Evolutionary conservation across 2,797 vertebrate genomes (phyloP).

Genomic region (Poeciliopsis gracilis): DNA sequence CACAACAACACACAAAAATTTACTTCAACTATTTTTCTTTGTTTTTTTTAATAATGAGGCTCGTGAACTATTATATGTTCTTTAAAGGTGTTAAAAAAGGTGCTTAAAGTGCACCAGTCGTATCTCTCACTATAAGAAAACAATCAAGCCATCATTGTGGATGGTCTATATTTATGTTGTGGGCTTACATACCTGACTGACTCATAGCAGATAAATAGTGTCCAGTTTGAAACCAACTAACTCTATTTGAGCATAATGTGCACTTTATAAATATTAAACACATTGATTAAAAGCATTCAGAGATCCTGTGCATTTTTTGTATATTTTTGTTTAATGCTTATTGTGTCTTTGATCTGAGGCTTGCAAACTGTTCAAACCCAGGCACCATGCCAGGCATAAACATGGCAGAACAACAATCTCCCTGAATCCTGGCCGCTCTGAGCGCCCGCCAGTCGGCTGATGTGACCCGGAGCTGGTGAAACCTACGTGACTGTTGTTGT

Average conservation of each 20-base stretch:
- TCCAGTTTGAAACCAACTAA: not conserved
- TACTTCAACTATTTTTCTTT: not conserved
- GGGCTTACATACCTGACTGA: not conserved
- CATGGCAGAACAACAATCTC: not conserved
- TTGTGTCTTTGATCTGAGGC: not conserved
- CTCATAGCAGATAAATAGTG: not conserved
- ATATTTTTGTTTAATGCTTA: not conserved
- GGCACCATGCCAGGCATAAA: not conserved
- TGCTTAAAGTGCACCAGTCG: not conserved
- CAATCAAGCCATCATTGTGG: not conserved
- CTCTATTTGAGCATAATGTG: not conserved
- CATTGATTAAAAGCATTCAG: not conserved
- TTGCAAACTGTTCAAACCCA: not conserved
- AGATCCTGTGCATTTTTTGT: too few relatives aligned
- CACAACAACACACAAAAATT: not conserved
- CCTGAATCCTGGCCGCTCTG: not conserved
- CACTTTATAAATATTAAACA: not conserved
- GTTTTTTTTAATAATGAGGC: not conserved
- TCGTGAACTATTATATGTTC: not conserved
- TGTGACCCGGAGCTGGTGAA: slow-evolving; percentile 40
- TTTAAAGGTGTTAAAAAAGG: not conserved
- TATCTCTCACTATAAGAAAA: not conserved
- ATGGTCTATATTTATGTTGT: not conserved
- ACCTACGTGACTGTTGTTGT: slow-evolving; percentile 65
- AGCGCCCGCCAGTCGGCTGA: slow-evolving; percentile 28